phyloP scores from a whole-genome alignment of 2,888 invertebrate genomes.

The Euzophera pinguis region DNA sequence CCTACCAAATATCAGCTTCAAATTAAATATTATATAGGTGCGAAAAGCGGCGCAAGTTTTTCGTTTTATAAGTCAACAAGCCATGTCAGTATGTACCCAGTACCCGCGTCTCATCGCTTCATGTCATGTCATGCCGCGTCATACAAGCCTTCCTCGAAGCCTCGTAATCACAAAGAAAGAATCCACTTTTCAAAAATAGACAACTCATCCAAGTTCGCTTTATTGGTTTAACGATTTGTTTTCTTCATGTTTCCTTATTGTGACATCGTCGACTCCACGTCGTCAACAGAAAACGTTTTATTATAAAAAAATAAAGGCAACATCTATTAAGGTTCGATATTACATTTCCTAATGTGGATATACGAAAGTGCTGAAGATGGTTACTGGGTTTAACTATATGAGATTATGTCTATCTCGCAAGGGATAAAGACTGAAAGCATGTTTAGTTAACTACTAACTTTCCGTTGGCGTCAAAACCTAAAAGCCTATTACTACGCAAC shows the following conservation, averaged over 20 bases:
- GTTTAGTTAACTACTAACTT: too few relatives aligned
- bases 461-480: too few relatives aligned
- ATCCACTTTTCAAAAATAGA: conserved; percentile 19
- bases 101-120: conserved; percentile 17
- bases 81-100: conserved; percentile 5
- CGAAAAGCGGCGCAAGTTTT: background rate
- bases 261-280: background rate
- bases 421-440: too few relatives aligned
- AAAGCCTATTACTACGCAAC: too few relatives aligned
- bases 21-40: background rate
- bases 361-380: too few relatives aligned
- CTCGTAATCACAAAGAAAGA: conserved; percentile 17
- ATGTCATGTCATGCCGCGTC: conserved; percentile 21
- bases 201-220: conserved; percentile 20
- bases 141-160: conserved; percentile 17
- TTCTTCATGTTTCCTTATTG: conserved; percentile 11
- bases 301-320: background rate
- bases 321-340: background rate
- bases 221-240: conserved; percentile 20
- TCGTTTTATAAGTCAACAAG: conserved; percentile 5
- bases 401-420: too few relatives aligned
- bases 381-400: too few relatives aligned
- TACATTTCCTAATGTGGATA: too few relatives aligned
- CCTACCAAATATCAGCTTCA: background rate
- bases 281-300: background rate